Base-by-base conservation (phyloP, 1,140 invertebrate species). In the Limonius californicus region DNA sequence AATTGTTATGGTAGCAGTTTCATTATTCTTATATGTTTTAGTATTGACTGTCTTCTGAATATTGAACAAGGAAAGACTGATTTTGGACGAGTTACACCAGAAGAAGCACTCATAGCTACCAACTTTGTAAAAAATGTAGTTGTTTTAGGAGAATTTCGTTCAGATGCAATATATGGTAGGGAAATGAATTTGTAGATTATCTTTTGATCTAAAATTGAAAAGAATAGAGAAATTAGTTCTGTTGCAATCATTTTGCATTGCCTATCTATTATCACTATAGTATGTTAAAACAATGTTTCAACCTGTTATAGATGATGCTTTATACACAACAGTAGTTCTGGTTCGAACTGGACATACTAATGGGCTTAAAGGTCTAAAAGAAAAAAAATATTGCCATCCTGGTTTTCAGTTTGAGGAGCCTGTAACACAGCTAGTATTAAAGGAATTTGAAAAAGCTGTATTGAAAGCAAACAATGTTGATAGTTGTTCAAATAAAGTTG, bases 321-420 rank as follows among this genome's bases (percentile, higher is more conserved):
- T 81, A 14, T 86, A 83, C 62, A 76, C 85, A 74, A 77, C 82
- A 0, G 85, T 84, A 6, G 83, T 80, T 0, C 72, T 87, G n/a
- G 80, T 84, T 0, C 76, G 73, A 9, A 68, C 63, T 32, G 76
- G 54, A 15, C 68, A 78, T 62, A 71, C 59, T 0, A 73, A 67
- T 54, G 80, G 77, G 0, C 66, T 84, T 1, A 72, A 71, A 8
- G 74, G 74, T 15, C 72, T 86, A 0, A 75, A 73, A 57, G 78
- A 79, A 1, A 77, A 74, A 1, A 80, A 77, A n/a, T 82, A 83
- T 64, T 87, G 86, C 63, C 86, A 87, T 72, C 85, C 85, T 3
- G 86, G 86, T 0, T 81, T 85, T 16, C 72, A 77, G 12, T 74
- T 80, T 1, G 76, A 80, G 1, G 77, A 81, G 54, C 74, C 77